Evolutionary conservation across 2,888 invertebrate genomes (phyloP), one percentile per base, ranked within the genome.

Genomic region (Opisthograptis luteolata): DNA sequence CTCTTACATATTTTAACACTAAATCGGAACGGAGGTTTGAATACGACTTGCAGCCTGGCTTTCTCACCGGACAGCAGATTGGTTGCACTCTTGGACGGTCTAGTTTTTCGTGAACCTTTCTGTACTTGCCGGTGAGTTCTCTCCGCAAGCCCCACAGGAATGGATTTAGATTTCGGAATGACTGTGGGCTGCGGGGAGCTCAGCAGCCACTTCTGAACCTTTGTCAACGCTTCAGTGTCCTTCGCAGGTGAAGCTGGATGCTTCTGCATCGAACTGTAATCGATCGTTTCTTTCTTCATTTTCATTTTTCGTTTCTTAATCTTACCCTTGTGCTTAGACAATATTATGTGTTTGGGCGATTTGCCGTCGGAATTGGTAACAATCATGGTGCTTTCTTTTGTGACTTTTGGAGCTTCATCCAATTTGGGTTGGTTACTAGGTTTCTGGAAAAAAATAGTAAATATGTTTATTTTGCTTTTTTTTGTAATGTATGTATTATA

Each of bases 21-120:
- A 81, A 96, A 96, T 70, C 96, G 95, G 83, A 96, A 96, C 7
- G 96, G 96, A 39, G 96, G 96, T 76, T 96, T 96, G 79, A 96
- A 96, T 15, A 96, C 95, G 22, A 96, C 96, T 81, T 96, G 96
- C 13, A 96, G 85, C 60, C 95, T 93, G 7, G 96, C 93, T 76
- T 95, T 95, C 65, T 93, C 93, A 44, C 91, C 90, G 30, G 91
- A 87, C n/a, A 93, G 81, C 25, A 95, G 89, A 69, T 95, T 95
- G 10, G 94, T 94, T 53, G 94, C 93, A 67, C 95, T 95, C 68
- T 95, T 94, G 61, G 94, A 94, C 58, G 92, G 90, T 69, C 92
- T 84, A 14, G 91, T 84, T 71, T 91, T 89, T 36, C 87, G 72
- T 1, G 93, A 91, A 27, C 91, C 91, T 61, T 93, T 92, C 52